Evolutionary conservation across 2,113 vertebrate species (phyloP), one percentile per base, ranked within the genome.

Genomic region (Axis porcinus): DNA sequence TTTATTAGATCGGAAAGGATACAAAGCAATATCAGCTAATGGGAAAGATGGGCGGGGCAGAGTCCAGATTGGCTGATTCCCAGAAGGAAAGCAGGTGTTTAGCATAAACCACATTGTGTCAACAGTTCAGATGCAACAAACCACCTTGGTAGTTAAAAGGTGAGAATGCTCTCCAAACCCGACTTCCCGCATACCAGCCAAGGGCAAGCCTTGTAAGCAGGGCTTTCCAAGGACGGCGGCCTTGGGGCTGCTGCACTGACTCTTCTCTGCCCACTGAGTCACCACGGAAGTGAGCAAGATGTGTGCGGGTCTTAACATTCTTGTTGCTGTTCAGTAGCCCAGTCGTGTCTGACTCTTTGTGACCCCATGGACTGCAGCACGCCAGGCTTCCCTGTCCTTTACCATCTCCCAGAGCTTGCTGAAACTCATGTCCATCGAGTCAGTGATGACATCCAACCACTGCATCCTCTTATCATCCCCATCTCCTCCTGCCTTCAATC

Each of bases 241-340:
- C 70, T 40, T 15, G 0, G 45, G n/a, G 17, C 30, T 4, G 19
- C 50, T n/a, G 2, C 4, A 0, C 13, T 2, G 30, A 43, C 36
- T 55, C 14, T 43, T 57, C 36, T 94, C 19, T 47, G 33, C 10
- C 23, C 16, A 5, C 8, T 1, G 3, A 27, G 40, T 70, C 50
- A 21, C 45, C 25, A 54, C 13, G 15, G 33, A 36, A 33, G n/a
- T 50, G 91, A 82, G 91, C 16, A 40, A 25, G 36, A 16, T 1
- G 1, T 14, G 30, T 47, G 21, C 13, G 27, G 28, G n/a, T 91
- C 16, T 54, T 43, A 60, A 43, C 23, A 33, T 58, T 55, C n/a
- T 70, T 70, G 19, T 70, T 67, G 17, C 5, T 67, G 62, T 40
- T 70, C n/a, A 70, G n/a, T 70, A 40, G n/a, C n/a, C 40, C n/a